A percentile compares a stretch with the other conserved stretches of the same genome.
phyloP scores from a whole-genome alignment of 1,140 invertebrate genomes.

The fruit fly (Drosophila melanogaster) region Release_6_plus_ISO1_MT NT_037436.4:20905501-20906000 shows the following conservation, averaged over 20 bases:
- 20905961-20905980: conserved; percentile 17
- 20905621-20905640: neutral
- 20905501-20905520: neutral
- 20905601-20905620: neutral
- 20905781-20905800: conserved; percentile 5
- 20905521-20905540: neutral
- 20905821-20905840: conserved; percentile 10
- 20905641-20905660: conserved; percentile 20
- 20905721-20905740: conserved; percentile 25
- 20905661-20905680: neutral
- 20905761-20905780: conserved; percentile 22
- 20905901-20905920: conserved; percentile 25
- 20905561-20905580: neutral
- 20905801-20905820: conserved; percentile 30
- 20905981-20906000: conserved; percentile 25
- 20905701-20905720: conserved; percentile 31
- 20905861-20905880: conserved; percentile 37
- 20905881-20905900: conserved; percentile 29
- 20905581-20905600: neutral
- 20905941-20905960: conserved; percentile 4
- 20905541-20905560: too few species aligned
- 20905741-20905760: conserved; percentile 11
- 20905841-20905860: conserved; percentile 38
- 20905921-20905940: conserved; percentile 13
- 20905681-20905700: conserved; percentile 10